Percentiles rank a stretch among this genome's conserved stretches.
phyloP scores from a whole-genome alignment of 2,888 invertebrate genomes.

The Arge pagana region DNA sequence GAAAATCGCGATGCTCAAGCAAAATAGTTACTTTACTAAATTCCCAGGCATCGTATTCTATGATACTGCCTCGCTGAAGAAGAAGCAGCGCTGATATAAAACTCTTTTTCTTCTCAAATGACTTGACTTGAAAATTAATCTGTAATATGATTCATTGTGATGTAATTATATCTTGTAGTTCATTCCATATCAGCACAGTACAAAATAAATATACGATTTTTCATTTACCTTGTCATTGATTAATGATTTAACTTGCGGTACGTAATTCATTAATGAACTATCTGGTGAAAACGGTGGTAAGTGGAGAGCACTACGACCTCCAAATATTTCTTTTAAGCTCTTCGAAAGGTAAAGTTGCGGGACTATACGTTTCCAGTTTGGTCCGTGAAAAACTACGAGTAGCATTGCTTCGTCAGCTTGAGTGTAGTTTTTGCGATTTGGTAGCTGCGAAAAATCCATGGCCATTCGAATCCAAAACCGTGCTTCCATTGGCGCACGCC shows the following conservation, averaged over 20 bases:
- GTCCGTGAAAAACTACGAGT: conserved; percentile 64
- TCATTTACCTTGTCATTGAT: conserved; percentile 62
- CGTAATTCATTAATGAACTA: conserved; percentile 62
- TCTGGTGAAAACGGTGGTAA: conserved; percentile 59
- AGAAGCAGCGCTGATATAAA: conserved; percentile 45
- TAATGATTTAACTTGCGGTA: conserved; percentile 62
- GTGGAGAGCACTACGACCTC: conserved; percentile 52
- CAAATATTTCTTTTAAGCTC: conserved; percentile 60
- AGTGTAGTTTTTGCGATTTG: conserved; percentile 61
- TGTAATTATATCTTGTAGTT: conserved; percentile 51
- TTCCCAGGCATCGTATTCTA: conserved; percentile 59
- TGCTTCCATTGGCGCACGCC: conserved; percentile 56
- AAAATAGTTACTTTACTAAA: conserved; percentile 53
- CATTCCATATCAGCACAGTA: too few species aligned
- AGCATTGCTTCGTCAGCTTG: conserved; percentile 62
- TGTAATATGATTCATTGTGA: conserved; percentile 28
- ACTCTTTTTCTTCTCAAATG: conserved; percentile 30
- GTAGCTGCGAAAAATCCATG: conserved; percentile 67
- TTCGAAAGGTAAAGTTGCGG: conserved; percentile 61
- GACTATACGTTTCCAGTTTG: conserved; percentile 57
- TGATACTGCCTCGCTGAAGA: conserved; percentile 48
- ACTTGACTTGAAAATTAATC: conserved; percentile 33
- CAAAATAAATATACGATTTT: too few species aligned
- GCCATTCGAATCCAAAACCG: conserved; percentile 70
- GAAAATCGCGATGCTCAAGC: conserved; percentile 57